These are phyloP conservation scores for Pterocles orientalis DNA, from an alignment of 2,113 vertebrate genomes.

Conservation along the genomic window DNA sequence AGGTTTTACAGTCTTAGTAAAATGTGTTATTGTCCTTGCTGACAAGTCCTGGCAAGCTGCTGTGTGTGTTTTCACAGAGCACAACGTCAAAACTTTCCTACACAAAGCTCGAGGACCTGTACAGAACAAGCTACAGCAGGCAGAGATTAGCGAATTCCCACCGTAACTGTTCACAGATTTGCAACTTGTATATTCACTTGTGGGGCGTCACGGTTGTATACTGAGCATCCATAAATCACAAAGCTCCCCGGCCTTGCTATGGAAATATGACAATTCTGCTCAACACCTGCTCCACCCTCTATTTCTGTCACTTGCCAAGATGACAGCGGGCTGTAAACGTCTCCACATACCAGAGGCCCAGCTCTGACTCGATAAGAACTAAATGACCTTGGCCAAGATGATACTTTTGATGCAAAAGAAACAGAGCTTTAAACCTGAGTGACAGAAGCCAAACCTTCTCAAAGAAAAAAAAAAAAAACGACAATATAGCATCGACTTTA, in stretches of 20 bases:
- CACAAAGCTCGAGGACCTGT: not conserved
- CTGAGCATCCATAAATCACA: conserved; percentile 26
- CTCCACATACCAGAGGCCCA: not conserved
- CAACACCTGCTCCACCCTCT: conserved; percentile 40
- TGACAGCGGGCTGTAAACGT: conserved; percentile 36
- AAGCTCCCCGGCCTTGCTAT: not conserved
- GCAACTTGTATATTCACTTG: conserved; percentile 10
- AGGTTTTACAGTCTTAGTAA: conserved; percentile 38
- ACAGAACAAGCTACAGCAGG: not conserved
- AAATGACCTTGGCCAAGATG: conserved; percentile 62
- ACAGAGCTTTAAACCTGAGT: not conserved
- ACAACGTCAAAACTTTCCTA: not conserved
- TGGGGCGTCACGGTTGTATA: not conserved
- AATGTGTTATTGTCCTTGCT: conserved; percentile 39
- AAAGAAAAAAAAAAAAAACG: not conserved
- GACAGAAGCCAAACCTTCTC: conserved; percentile 15
- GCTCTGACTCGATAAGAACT: conserved; percentile 29
- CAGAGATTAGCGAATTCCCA: not conserved
- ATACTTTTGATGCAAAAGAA: conserved; percentile 57
- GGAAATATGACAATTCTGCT: conserved; percentile 49
- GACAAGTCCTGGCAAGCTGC: not conserved
- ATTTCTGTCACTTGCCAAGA: conserved; percentile 38
- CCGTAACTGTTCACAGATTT: not conserved
- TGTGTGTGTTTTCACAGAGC: not conserved
- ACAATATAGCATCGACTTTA: not conserved